Evolutionary conservation across 2,888 invertebrate species (phyloP).

Genomic region (Meiosimyza platycephala): DNA sequence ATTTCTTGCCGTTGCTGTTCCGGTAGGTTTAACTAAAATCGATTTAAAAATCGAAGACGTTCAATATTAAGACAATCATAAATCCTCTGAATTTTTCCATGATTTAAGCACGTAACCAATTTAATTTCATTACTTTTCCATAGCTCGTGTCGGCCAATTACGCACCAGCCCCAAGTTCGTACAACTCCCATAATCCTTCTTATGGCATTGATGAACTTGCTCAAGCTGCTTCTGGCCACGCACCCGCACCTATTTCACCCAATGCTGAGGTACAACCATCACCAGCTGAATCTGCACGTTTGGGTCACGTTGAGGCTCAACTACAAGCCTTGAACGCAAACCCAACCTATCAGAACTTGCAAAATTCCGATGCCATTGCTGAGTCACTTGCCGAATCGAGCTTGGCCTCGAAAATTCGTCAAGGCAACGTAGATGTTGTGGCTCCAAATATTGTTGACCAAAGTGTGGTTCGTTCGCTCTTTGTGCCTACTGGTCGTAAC

Average conservation of each 20-base stretch:
- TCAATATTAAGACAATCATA: background rate
- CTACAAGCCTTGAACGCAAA: slow-evolving; percentile 55
- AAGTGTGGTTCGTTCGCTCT: slow-evolving; percentile 60
- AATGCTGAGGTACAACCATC: slow-evolving; percentile 57
- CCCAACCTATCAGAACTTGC: slow-evolving; percentile 56
- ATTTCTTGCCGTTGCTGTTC: slow-evolving; percentile 59
- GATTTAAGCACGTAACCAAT: background rate
- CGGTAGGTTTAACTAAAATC: slow-evolving; percentile 54
- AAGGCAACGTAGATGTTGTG: slow-evolving; percentile 60
- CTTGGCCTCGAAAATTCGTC: slow-evolving; percentile 60
- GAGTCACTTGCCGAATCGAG: slow-evolving; percentile 59
- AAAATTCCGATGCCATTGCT: slow-evolving; percentile 61
- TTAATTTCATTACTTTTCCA: background rate
- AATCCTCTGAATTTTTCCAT: too few relatives aligned
- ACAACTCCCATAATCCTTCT: slow-evolving; percentile 44
- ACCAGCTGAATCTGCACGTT: slow-evolving; percentile 53
- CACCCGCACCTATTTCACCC: slow-evolving; percentile 51
- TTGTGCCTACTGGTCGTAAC: slow-evolving; percentile 60
- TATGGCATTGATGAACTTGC: slow-evolving; percentile 58
- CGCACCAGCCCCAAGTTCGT: slow-evolving; percentile 21
- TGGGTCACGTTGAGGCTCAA: slow-evolving; percentile 58
- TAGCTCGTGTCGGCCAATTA: slow-evolving; percentile 15
- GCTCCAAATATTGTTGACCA: slow-evolving; percentile 62
- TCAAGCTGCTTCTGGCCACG: slow-evolving; percentile 51
- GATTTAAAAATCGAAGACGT: background rate